A percentile compares a stretch with the other conserved stretches of the same genome.
These are phyloP conservation scores for Dicrostonyx torquatus DNA, from an alignment of 2,797 vertebrate species.

Conservation along the genomic window DNA sequence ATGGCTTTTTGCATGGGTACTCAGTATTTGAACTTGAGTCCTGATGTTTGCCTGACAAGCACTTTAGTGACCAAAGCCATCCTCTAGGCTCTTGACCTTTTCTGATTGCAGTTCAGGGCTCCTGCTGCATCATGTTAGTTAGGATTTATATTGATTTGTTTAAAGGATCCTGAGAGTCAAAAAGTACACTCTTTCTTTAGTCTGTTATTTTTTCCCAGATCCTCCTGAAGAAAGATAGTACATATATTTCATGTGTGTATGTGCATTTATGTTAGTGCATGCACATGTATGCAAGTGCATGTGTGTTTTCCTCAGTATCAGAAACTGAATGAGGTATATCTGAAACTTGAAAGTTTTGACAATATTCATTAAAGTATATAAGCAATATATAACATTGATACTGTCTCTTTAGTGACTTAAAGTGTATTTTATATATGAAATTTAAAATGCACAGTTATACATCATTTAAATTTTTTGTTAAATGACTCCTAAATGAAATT, in stretches of 20 bases:
- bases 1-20: not conserved
- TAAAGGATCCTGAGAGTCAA: not conserved
- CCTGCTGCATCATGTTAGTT: not conserved
- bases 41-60: not conserved
- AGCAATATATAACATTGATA: not conserved
- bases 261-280: not conserved
- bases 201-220: conserved; percentile 27
- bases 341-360: not conserved
- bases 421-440: not conserved
- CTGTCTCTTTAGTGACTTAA: not conserved
- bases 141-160: conserved; percentile 3
- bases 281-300: not conserved
- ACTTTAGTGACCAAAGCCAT: not conserved
- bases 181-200: not conserved
- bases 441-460: not conserved
- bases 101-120: conserved; percentile 5
- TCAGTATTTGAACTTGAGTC: not conserved
- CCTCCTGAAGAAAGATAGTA: not conserved
- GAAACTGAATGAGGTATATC: not conserved
- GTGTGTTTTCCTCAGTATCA: not conserved
- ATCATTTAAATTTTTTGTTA: conserved; percentile 6
- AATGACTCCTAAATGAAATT: conserved; percentile 48
- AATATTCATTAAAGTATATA: not conserved
- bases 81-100: not conserved
- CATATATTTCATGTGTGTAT: not conserved